Conservation (phyloP, 2,113 vertebrate species). For the Oreotrochilus melanogaster region DNA sequence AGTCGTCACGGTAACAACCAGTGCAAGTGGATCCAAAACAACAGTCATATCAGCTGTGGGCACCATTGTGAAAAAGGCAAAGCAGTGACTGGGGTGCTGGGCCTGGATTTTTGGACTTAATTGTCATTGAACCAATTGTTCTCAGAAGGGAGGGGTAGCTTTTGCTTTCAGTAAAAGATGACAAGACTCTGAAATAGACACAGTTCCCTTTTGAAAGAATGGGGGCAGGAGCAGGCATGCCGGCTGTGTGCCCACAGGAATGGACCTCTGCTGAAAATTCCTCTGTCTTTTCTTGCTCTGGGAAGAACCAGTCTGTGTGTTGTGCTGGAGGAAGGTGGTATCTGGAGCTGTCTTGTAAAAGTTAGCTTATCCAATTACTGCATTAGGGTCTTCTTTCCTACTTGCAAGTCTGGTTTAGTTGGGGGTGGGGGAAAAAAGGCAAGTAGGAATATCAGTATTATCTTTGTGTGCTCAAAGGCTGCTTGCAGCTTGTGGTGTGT, state of each 20-base stretch:
- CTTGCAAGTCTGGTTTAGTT: background rate
- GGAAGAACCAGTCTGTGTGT: background rate
- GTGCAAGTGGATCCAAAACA: constrained; percentile 96
- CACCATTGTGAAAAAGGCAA: constrained; percentile 97
- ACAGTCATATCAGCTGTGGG: constrained; percentile 98
- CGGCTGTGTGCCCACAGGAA: constrained; percentile 34
- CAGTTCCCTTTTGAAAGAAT: background rate
- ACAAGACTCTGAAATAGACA: constrained; percentile 32
- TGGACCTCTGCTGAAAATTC: constrained; percentile 23
- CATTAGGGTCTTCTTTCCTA: background rate
- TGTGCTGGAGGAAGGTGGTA: background rate
- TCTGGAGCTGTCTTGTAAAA: background rate
- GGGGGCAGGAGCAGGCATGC: constrained; percentile 27
- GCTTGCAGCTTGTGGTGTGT: background rate
- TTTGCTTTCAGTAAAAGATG: constrained; percentile 32
- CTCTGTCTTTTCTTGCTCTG: constrained; percentile 11
- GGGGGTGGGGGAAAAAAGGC: background rate
- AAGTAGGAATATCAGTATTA: background rate
- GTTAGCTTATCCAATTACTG: background rate
- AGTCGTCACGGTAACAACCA: constrained; percentile 96
- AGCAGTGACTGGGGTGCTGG: constrained; percentile 85
- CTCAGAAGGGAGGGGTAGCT: background rate
- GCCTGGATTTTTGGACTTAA: constrained; percentile 45
- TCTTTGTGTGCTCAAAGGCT: background rate
- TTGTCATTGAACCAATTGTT: constrained; percentile 1